Evolutionary conservation across 1,140 invertebrate species (phyloP), one percentile per base, ranked within the genome.

Genomic region (Drosophila mauritiana): DNA sequence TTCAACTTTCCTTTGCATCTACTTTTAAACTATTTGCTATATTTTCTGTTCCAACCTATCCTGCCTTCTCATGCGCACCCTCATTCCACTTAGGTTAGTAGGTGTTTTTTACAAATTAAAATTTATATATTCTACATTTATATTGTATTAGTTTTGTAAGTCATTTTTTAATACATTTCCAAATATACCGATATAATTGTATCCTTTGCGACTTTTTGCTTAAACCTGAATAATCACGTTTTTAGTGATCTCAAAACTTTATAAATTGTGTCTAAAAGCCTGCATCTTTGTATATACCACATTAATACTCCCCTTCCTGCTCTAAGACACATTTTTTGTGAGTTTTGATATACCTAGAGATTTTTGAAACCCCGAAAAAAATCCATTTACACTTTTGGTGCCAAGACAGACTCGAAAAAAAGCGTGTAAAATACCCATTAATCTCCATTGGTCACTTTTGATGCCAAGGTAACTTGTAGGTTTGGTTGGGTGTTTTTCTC

Each of bases 101-200:
- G 80, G 80, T 84, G 80, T 67, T 75, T 81, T 81, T 83, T 84
- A 53, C 7, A 42, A 52, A 36, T 42, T 65, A 68, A 45, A 51
- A 69, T 37, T 57, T 54, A 57, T 69, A 69, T 69, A 64, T 46
- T 62, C 45, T 58, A 80, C 73, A 77, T 67, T 40, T 46, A 73
- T 72, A 49, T 83, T 84, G 76, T 84, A 75, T 72, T 84, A 83
- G 80, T 57, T 72, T 22, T 63, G 48, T 84, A 83, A 83, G 80
- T 52, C 49, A 76, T 53, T 49, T 84, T 55, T 64, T 49, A 63
- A 78, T 59, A 54, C 54, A 68, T 59, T 57, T 56, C 53, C 54
- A 84, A 84, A 84, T 76, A 84, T 79, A 82, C 46, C 59, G 48
- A 78, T 67, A 63, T 65, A 62, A 63, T 56, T 46, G 45, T 56